A percentile compares a stretch with the other conserved stretches of the same genome.
Evolutionary conservation across 1,140 invertebrate species (phyloP).

Genomic region (Orius laevigatus): DNA sequence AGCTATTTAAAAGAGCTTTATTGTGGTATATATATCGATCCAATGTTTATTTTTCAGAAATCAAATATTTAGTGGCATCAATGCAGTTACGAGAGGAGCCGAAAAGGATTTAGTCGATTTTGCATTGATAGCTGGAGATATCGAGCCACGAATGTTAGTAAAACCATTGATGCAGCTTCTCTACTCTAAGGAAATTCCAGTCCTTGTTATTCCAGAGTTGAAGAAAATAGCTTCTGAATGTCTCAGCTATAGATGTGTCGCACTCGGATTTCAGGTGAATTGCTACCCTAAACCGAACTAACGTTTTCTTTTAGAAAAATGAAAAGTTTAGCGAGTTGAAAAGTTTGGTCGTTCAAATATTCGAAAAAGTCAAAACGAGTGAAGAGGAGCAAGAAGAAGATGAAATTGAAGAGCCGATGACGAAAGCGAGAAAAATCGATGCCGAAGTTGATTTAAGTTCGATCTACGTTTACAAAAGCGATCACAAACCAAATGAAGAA

Average conservation of each 20-base stretch:
- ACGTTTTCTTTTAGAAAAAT: background rate
- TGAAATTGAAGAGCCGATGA: no score
- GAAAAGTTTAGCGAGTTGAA: background rate
- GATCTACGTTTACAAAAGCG: no score
- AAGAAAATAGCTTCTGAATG: background rate
- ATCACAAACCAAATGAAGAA: no score
- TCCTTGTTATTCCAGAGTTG: slow-evolving; percentile 4
- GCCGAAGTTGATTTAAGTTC: no score
- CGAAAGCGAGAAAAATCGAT: no score
- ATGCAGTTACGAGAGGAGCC: background rate
- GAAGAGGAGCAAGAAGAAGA: no score
- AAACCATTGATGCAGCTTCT: background rate
- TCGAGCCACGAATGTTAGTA: slow-evolving; percentile 3
- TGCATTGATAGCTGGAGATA: background rate
- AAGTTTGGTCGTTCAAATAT: no score
- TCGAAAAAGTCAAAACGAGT: no score
- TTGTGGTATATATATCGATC: background rate
- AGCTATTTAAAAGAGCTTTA: background rate
- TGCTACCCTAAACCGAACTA: background rate
- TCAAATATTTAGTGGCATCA: background rate
- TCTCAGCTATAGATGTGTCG: slow-evolving; percentile 6
- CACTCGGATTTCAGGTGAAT: slow-evolving; percentile 11
- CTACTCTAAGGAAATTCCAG: background rate
- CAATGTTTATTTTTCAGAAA: slow-evolving; percentile 2
- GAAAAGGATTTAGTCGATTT: slow-evolving; percentile 5